phyloP scores from a whole-genome alignment of 2,888 invertebrate genomes.

The Drosophila infuscata region DNA sequence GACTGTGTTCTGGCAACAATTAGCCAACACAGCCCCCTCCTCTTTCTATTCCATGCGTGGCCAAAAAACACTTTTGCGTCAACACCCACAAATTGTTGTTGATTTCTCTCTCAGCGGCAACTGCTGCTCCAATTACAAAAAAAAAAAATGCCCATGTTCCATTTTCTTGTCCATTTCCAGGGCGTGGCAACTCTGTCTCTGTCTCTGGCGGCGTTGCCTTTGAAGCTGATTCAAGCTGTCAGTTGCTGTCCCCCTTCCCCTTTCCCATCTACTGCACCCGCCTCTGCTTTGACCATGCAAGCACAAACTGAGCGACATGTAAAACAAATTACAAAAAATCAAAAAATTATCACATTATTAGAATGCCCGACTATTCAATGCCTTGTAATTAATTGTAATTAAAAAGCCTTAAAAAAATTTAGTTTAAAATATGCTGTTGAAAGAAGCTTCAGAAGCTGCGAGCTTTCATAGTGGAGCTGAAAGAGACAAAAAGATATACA shows the following conservation, averaged over 20 bases:
- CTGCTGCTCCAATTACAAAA: conserved; percentile 66
- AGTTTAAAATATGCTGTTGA: not conserved
- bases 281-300: conserved; percentile 7
- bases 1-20: conserved; percentile 49
- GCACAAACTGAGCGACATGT: conserved; percentile 59
- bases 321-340: conserved; percentile 75
- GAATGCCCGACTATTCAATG: conserved; percentile 1
- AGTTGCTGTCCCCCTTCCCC: conserved; percentile 35
- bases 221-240: conserved; percentile 80
- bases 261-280: not conserved
- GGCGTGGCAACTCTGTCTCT: conserved; percentile 70
- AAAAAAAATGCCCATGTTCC: conserved; percentile 27
- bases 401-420: not conserved
- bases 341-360: conserved; percentile 5
- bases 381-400: not conserved
- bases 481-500: not conserved
- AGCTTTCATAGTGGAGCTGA: not conserved
- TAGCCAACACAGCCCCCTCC: conserved; percentile 17
- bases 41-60: conserved; percentile 25
- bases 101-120: conserved; percentile 21
- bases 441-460: not conserved
- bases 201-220: conserved; percentile 57
- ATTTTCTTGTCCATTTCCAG: conserved; percentile 18
- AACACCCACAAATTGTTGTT: conserved; percentile 68
- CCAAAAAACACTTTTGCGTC: conserved; percentile 67